Percentiles rank a stretch among this genome's conserved stretches.
Conservation (phyloP, 2,888 invertebrate species). For the Drosophila ochracea region DNA sequence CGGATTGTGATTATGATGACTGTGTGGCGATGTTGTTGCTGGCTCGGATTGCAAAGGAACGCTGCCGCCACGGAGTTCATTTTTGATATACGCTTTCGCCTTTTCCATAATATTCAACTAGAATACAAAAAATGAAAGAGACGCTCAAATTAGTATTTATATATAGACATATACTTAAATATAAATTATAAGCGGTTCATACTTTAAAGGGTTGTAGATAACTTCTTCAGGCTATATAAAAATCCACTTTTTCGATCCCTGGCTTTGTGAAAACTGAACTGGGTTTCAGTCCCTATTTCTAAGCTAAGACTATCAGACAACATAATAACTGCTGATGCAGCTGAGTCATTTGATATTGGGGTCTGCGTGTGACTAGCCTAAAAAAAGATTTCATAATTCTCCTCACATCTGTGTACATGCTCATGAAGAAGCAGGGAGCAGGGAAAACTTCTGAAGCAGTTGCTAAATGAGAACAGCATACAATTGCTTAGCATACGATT, state of each 20-base stretch:
- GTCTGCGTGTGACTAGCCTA: neutral
- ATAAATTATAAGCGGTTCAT: neutral
- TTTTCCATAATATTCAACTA: conserved; percentile 87
- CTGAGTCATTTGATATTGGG: conserved; percentile 1
- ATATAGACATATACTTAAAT: neutral
- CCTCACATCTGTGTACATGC: too few species aligned
- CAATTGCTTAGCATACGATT: conserved; percentile 55
- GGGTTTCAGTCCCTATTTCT: too few species aligned
- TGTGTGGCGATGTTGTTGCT: conserved; percentile 31
- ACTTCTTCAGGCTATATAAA: neutral
- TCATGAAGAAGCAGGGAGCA: neutral
- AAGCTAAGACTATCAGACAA: too few species aligned
- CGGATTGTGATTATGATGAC: conserved; percentile 15
- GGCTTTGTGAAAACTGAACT: too few species aligned
- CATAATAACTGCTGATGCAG: neutral
- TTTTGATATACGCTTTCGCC: conserved; percentile 90
- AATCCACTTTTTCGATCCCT: too few species aligned
- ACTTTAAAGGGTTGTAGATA: neutral
- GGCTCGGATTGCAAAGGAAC: conserved; percentile 62
- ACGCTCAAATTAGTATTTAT: neutral
- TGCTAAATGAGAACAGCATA: conserved; percentile 60
- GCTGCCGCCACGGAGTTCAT: conserved; percentile 88
- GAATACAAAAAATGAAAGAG: conserved; percentile 1
- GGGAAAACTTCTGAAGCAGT: neutral
- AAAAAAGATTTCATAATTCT: conserved; percentile 12